Base-by-base conservation (phyloP, 2,888 invertebrate species). In the Idaea biselata region DNA sequence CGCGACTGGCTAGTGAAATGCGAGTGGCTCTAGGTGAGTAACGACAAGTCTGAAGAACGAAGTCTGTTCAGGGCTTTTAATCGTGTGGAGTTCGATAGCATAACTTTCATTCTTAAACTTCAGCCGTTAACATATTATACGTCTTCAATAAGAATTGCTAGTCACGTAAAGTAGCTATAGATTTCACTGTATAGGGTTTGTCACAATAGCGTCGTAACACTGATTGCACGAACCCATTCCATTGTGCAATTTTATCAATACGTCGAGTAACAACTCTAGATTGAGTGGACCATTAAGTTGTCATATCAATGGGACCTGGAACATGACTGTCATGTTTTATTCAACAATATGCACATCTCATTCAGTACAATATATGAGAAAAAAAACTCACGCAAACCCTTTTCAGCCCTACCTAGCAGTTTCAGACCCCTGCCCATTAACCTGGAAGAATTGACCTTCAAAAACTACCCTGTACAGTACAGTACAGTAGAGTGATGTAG, bases 171-270 rank as follows among this genome's bases (percentile, higher is more conserved):
- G 14, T 44, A 44, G 8, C 44, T 70, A 77, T 75, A 72, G 74
- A 80, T 80, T 70, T 73, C 68, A 69, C 68, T 69, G 67, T 72
- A 73, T 76, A 69, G 71, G 73, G 73, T 72, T 76, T 74, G 71
- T 74, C 76, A 87, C 87, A 87, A 88, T 84, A 68, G 83, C 68
- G 72, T 79, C 82, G 80, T 82, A 80, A 70, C 68, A 74, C 78
- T 83, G 83, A 87, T 87, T 84, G 80, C 75, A 72, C 72, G 76
- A 73, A 74, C 77, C 78, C 76, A 74, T 79, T 78, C 79, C 78
- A 84, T 84, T 83, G 83, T 83, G 70, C 68, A 68, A 61, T 72
- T 71, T 72, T 71, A 74, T 81, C 78, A 82, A 82, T 84, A 75
- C 77, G 63, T 68, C 65, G 68, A 71, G 73, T 75, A 73, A 76